These are phyloP conservation scores for Trichonephila clavata DNA, from an alignment of 1,140 invertebrate genomes.

Conservation along the genomic window DNA sequence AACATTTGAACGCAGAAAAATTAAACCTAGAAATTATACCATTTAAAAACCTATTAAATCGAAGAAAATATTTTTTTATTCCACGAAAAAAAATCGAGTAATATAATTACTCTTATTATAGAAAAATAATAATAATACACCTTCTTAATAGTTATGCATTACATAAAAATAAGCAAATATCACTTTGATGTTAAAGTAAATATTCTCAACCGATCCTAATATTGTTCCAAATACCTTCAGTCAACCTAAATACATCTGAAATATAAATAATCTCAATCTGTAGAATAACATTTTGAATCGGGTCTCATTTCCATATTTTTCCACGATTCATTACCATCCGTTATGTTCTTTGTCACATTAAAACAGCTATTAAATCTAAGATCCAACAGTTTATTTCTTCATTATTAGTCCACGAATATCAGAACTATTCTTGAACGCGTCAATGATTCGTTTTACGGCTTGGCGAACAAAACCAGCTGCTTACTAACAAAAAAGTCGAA, in stretches of 20 bases:
- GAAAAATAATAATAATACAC: too few relatives aligned
- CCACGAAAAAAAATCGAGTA: too few relatives aligned
- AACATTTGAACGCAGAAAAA: too few relatives aligned
- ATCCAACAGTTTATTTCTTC: not conserved
- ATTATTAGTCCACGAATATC: slow-evolving; percentile 3
- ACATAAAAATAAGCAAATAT: too few relatives aligned
- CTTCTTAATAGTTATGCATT: too few relatives aligned
- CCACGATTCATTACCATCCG: not conserved
- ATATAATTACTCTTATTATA: too few relatives aligned
- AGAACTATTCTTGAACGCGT: not conserved
- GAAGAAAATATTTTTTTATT: too few relatives aligned
- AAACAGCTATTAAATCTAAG: not conserved
- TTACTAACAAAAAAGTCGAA: not conserved
- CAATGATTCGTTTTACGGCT: not conserved
- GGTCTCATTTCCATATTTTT: slow-evolving; percentile 21
- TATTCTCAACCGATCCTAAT: not conserved
- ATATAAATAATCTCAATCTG: not conserved
- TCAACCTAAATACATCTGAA: slow-evolving; percentile 18
- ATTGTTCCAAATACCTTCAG: not conserved
- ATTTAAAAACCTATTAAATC: too few relatives aligned
- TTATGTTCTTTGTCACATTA: not conserved
- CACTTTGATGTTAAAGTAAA: too few relatives aligned
- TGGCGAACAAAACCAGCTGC: not conserved
- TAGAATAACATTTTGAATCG: not conserved
- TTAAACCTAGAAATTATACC: too few relatives aligned